phyloP scores from a whole-genome alignment of 2,113 vertebrate species.

The Archilochus colubris region DNA sequence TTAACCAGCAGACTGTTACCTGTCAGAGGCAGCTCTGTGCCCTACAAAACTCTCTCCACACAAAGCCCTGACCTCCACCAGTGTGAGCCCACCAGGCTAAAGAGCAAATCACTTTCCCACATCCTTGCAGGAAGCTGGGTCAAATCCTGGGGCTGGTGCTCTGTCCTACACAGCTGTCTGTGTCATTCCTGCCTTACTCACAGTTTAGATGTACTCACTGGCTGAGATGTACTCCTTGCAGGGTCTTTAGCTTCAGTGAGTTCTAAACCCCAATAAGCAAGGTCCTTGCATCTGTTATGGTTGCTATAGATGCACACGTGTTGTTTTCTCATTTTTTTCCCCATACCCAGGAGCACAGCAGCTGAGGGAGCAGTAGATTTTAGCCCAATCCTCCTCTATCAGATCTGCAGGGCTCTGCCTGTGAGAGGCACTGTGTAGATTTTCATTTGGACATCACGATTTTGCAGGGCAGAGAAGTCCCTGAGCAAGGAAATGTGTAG shows the following conservation, averaged over 20 bases:
- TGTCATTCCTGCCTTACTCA: not conserved
- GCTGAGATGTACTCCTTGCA: not conserved
- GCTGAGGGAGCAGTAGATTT: not conserved
- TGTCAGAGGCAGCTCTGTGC: not conserved
- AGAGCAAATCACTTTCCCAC: not conserved
- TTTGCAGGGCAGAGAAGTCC: not conserved
- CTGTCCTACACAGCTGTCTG: fast-evolving
- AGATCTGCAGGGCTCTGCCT: not conserved
- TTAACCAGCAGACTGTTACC: not conserved
- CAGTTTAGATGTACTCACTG: fast-evolving
- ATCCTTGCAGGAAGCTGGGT: not conserved
- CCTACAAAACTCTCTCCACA: fast-evolving
- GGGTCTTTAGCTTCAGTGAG: not conserved
- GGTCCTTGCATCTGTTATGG: not conserved
- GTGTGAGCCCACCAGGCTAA: not conserved
- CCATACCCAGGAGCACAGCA: not conserved
- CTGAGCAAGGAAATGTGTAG: fast-evolving
- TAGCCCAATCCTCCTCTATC: not conserved
- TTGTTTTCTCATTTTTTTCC: not conserved
- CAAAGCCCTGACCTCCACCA: not conserved
- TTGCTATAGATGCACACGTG: fast-evolving
- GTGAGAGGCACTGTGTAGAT: not conserved
- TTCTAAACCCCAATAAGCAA: not conserved
- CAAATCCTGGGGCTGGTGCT: not conserved
- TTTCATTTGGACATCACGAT: not conserved